These are phyloP conservation scores for Acrossocheilus fasciatus DNA, from an alignment of 2,797 vertebrate genomes.

Conservation along the genomic window DNA sequence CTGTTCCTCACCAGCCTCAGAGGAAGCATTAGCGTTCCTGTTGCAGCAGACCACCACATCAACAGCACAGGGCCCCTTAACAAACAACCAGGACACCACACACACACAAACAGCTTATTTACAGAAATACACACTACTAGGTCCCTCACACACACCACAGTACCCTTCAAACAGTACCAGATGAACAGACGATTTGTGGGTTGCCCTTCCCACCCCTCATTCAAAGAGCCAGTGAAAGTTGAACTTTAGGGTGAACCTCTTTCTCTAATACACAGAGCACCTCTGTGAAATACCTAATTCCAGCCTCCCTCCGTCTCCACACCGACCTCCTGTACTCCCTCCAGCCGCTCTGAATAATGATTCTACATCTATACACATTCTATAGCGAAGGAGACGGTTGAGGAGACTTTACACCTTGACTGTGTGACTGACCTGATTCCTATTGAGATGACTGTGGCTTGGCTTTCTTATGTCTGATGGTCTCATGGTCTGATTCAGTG, in stretches of 20 bases:
- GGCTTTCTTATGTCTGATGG: background rate
- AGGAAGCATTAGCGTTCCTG: conserved; percentile 83
- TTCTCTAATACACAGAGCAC: background rate
- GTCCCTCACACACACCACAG: conserved; percentile 49
- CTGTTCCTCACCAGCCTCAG: conserved; percentile 74
- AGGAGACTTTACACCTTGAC: conserved; percentile 62
- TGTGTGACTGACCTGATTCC: conserved; percentile 39
- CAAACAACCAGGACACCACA: conserved; percentile 58
- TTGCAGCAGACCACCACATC: conserved; percentile 66
- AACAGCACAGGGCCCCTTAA: conserved; percentile 46
- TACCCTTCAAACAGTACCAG: background rate
- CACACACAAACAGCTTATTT: conserved; percentile 54
- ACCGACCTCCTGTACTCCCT: conserved; percentile 19
- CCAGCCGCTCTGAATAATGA: conserved; percentile 30
- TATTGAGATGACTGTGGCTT: background rate
- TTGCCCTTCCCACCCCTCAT: conserved; percentile 8
- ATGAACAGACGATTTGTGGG: conserved; percentile 31
- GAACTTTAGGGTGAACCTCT: conserved; percentile 17
- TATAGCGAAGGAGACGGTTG: conserved; percentile 54
- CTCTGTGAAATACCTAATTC: conserved; percentile 33
- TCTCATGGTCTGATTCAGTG: background rate
- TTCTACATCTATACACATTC: conserved; percentile 19
- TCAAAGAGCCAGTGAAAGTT: conserved; percentile 33
- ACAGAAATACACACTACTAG: conserved; percentile 36
- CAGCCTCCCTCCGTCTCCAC: background rate